A percentile compares a stretch with the other conserved stretches of the same genome.
Evolutionary conservation across 2,113 vertebrate species (phyloP).

Genomic region (Ochotona princeps): DNA sequence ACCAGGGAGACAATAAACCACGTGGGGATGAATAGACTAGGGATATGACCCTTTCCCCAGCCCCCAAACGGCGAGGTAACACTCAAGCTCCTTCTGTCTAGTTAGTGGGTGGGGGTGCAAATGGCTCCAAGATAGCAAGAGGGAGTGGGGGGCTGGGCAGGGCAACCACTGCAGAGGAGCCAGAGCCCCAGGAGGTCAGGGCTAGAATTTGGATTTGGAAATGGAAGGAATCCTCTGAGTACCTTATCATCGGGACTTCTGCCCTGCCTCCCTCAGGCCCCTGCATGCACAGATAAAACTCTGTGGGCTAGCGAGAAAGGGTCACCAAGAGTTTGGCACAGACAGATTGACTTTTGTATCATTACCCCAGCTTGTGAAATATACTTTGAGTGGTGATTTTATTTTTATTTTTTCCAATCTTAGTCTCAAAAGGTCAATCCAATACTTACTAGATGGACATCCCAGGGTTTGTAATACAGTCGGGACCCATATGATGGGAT

Average conservation of each 20-base stretch:
- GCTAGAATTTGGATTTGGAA: neutral
- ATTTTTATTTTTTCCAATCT: constrained; percentile 76
- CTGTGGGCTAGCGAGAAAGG: neutral
- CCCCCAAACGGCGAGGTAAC: neutral
- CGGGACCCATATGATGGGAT: constrained; percentile 49
- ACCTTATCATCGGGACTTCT: neutral
- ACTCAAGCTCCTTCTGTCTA: neutral
- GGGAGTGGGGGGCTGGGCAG: neutral
- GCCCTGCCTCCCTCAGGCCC: neutral
- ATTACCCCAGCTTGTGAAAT: constrained; percentile 40
- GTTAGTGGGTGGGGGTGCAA: neutral
- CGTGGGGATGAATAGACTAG: neutral
- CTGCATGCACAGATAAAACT: neutral
- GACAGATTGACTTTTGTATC: constrained; percentile 43
- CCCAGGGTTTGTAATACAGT: constrained; percentile 10
- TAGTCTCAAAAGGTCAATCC: constrained; percentile 59
- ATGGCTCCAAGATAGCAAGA: neutral
- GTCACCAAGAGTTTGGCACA: constrained; percentile 55
- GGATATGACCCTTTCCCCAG: neutral
- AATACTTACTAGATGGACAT: constrained; percentile 7
- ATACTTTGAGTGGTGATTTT: constrained; percentile 57
- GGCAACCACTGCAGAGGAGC: neutral
- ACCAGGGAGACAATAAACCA: neutral
- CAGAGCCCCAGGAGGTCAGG: neutral
- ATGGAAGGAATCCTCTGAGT: neutral